Percentiles rank a stretch among this genome's conserved stretches.
Evolutionary conservation across 2,797 vertebrate genomes (phyloP).

Genomic region (Gambelia wislizenii): DNA sequence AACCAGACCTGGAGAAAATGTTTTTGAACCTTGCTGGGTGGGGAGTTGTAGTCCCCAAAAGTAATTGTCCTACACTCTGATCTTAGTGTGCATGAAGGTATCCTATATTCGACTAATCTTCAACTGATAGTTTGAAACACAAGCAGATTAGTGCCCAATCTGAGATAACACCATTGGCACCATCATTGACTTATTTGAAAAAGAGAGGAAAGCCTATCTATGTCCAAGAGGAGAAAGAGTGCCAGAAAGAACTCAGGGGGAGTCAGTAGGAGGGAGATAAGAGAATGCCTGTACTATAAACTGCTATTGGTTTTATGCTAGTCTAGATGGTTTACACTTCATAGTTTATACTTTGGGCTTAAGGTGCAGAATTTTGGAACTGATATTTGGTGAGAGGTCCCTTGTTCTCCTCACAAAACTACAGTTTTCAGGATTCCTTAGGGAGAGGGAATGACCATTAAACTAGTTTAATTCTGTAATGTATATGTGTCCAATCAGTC

Average conservation of each 20-base stretch:
- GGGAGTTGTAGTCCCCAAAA: too few relatives aligned
- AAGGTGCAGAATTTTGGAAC: neutral
- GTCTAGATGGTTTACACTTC: neutral
- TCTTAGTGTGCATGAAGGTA: neutral
- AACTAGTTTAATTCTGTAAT: neutral
- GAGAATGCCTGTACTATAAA: neutral
- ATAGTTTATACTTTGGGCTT: neutral
- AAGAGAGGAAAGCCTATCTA: too few relatives aligned
- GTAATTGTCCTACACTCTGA: too few relatives aligned
- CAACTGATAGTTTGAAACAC: neutral
- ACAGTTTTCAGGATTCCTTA: neutral
- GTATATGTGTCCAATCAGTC: neutral
- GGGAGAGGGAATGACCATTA: neutral
- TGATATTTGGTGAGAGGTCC: neutral
- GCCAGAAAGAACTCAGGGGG: neutral
- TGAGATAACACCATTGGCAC: neutral
- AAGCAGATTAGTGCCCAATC: neutral
- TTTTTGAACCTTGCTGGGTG: too few relatives aligned
- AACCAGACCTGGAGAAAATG: neutral
- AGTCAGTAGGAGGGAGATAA: neutral
- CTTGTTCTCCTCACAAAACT: neutral
- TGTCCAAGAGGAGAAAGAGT: neutral
- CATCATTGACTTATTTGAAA: neutral
- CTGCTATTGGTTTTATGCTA: neutral
- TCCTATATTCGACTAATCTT: neutral